phyloP scores from a whole-genome alignment of 2,113 vertebrate genomes.

The Vulpes vulpes region DNA sequence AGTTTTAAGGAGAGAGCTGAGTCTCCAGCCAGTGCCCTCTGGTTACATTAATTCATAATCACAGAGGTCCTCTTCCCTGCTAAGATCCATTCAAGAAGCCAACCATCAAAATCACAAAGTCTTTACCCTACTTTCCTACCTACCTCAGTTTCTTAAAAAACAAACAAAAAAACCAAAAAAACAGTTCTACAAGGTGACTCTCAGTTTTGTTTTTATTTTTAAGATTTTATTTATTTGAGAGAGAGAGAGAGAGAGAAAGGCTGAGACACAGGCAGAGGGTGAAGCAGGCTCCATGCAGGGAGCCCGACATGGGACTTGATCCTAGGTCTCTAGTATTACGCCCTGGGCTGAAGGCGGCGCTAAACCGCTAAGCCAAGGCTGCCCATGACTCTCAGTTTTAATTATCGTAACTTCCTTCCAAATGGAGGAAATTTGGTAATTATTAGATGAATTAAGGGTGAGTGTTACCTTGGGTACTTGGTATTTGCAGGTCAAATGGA shows the following conservation, averaged over 20 bases:
- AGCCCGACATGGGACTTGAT: too few relatives aligned
- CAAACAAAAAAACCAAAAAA: neutral
- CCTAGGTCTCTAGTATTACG: too few relatives aligned
- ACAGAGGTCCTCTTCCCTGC: neutral
- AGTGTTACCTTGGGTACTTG: neutral
- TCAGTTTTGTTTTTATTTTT: neutral
- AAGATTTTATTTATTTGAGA: too few relatives aligned
- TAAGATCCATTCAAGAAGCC: neutral
- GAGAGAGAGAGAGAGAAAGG: too few relatives aligned
- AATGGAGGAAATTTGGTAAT: slow-evolving; percentile 6
- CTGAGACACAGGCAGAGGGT: too few relatives aligned
- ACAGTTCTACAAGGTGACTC: neutral
- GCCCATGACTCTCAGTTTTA: neutral
- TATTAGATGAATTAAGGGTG: neutral
- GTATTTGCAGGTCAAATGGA: neutral
- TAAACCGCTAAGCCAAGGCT: too few relatives aligned
- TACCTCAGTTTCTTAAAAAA: neutral
- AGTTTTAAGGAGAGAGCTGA: neutral
- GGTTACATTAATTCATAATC: neutral
- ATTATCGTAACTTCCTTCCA: neutral
- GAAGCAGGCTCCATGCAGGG: too few relatives aligned
- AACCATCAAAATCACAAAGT: neutral
- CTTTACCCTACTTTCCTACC: neutral
- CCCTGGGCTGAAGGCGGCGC: too few relatives aligned
- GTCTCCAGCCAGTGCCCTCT: neutral